Conservation (phyloP, 2,888 invertebrate genomes). For the Polietes domitor region DNA sequence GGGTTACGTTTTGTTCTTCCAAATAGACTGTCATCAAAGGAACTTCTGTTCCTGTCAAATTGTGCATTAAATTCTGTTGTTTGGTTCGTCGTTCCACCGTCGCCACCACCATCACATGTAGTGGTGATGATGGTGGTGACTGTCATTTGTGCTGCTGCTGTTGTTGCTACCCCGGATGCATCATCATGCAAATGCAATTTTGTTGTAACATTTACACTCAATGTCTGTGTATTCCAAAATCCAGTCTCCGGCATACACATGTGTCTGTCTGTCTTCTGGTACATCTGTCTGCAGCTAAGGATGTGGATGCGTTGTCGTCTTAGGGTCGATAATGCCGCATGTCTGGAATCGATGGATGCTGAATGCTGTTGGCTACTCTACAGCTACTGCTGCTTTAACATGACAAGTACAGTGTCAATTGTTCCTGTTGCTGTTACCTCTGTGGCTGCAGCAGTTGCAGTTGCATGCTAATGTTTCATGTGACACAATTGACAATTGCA, state of each 20-base stretch:
- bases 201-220: slow-evolving; percentile 19
- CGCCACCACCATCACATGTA: neutral
- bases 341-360: neutral
- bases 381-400: slow-evolving; percentile 47
- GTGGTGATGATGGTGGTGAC: neutral
- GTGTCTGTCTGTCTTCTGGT: neutral
- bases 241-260: slow-evolving; percentile 3
- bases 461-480: slow-evolving; percentile 29
- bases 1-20: neutral
- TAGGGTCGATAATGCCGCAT: neutral
- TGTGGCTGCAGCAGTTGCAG: neutral
- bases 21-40: slow-evolving; percentile 5
- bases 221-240: slow-evolving; percentile 1
- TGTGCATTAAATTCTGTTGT: slow-evolving; percentile 23
- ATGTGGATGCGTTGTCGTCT: neutral
- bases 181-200: slow-evolving; percentile 44
- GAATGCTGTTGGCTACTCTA: too few species aligned
- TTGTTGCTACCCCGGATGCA: too few species aligned
- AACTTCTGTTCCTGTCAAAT: slow-evolving; percentile 38
- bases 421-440: neutral
- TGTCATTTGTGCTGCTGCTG: too few species aligned
- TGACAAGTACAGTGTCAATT: slow-evolving; percentile 54
- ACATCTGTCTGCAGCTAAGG: neutral
- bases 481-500: slow-evolving; percentile 61
- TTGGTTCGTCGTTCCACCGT: neutral